These are phyloP conservation scores for Acrocera orbiculus DNA, from an alignment of 2,888 invertebrate species.

Conservation along the genomic window DNA sequence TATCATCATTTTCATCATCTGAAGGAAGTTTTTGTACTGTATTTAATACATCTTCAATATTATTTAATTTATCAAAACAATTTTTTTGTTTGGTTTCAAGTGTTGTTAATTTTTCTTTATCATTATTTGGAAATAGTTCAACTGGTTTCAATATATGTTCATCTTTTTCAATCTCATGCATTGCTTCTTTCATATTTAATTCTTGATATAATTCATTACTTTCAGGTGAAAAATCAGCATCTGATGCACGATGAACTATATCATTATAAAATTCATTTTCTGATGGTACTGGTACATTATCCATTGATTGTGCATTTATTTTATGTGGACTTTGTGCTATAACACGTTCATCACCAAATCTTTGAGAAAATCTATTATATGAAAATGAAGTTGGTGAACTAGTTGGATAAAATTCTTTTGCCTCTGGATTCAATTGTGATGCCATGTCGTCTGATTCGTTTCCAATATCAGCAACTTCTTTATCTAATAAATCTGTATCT, in stretches of 20 bases:
- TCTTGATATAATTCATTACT: conserved; percentile 12
- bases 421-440: conserved; percentile 68
- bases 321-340: too few relatives aligned
- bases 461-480: conserved; percentile 1
- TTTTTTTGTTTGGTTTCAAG: too few relatives aligned
- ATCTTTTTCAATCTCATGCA: conserved; percentile 18
- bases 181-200: conserved; percentile 17
- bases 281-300: conserved; percentile 1
- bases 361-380: conserved; percentile 22
- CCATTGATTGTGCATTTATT: conserved; percentile 1
- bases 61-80: conserved; percentile 1
- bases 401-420: conserved; percentile 65
- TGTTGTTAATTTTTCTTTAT: too few relatives aligned
- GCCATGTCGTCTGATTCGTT: conserved; percentile 38
- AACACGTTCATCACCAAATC: too few relatives aligned
- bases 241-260: conserved; percentile 26
- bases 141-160: conserved; percentile 10
- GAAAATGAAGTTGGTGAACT: too few relatives aligned
- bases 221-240: conserved; percentile 12
- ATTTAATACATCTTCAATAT: conserved; percentile 21
- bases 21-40: conserved; percentile 25
- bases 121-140: too few relatives aligned
- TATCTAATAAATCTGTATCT: conserved; percentile 3
- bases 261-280: conserved; percentile 15
- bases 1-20: too few relatives aligned